Base-by-base conservation (phyloP, 2,888 invertebrate genomes). In the Myopa tessellatipennis region DNA sequence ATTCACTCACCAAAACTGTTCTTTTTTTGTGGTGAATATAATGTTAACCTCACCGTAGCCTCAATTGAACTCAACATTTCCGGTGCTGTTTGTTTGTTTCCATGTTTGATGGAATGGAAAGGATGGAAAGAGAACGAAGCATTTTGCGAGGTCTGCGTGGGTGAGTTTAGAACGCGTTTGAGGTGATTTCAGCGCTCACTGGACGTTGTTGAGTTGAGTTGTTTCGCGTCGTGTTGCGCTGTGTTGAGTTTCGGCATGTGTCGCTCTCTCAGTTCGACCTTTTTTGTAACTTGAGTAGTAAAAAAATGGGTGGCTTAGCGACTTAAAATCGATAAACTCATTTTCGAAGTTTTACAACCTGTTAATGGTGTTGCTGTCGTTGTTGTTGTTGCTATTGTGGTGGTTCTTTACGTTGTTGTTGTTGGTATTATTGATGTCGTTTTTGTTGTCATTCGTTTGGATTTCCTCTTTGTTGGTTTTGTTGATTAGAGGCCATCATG, bases 251-350 rank as follows among this genome's bases (percentile, higher is more conserved):
- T 61, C 26, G 2, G 10, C n/a, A 34, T 65, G 34, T 60, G 18
- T 26, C 16, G 40, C 45, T 45, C 45, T 45, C 26, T 26, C 26
- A 26, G 26, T 26, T 26, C 1, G 2, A 26, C 26, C 26, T 26
- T 45, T 40, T 40, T 38, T n/a, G 14, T 68, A 14, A 10, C n/a
- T 74, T 75, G 55, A 68, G 52, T 52, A 18, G 67, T 40, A 14
- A 26, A 63, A 36, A 34, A 52, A 5, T 50, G 65, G 65, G 50
- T 81, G 78, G 50, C 83, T 81, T 83, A 85, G 50, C 81, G 78
- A 61, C 83, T 81, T 83, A 85, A 85, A 85, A 85, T 85, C 85
- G 85, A 85, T 85, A 85, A 85, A 85, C 85, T 85, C 85, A 85
- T 85, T 85, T 74, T 85, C 83, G 84, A 85, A 85, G 84, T 85